Base-by-base conservation (phyloP, 2,113 vertebrate species). In the Lates calcarifer region DNA sequence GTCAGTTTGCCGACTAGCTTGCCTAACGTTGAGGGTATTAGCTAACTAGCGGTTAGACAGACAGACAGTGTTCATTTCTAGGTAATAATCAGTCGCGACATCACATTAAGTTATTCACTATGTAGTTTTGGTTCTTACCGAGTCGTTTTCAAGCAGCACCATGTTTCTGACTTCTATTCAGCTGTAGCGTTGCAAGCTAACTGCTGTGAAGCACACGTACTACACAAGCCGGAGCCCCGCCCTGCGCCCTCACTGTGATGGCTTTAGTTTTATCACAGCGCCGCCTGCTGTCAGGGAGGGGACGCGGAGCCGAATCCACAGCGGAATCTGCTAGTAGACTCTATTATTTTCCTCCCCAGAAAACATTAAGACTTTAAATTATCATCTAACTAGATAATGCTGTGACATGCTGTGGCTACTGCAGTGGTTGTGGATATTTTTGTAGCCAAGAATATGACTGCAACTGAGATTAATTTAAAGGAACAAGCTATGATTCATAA, bases 101-200 rank as follows among this genome's bases (percentile, higher is more conserved):
- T 33, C 10, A 41, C 0, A 10, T 2, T 0, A 0, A 2, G 5
- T 28, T 11, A 41, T 29, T 56, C 1, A 12, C 2, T 0, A 11
- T 28, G 0, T 17, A 6, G 0, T 31, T 11, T 10, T 14, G 43
- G 5, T 47, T 70, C 94, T 95, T 91, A 96, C 95, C 94, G 95
- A 85, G 61, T 96, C 95, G 37, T 96, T 96, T 88, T 96, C 95
- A 2, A 96, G 92, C 65, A 96, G 90, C 85, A 96, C 95, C 95
- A 96, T 96, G 22, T 18, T 82, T 71, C 51, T 22, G 7, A 18
- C 5, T 47, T 45, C 12, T 20, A n/a, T 24, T 47, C 26, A 43
- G n/a, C 56, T 64, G 60, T 63, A 41, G 20, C 4, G 56, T 62
- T 72, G 18, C 51, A 81, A 51, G 89, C 84, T 90, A 89, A 61